Base-by-base conservation (phyloP, 2,113 vertebrate genomes). In the Ia io region DNA sequence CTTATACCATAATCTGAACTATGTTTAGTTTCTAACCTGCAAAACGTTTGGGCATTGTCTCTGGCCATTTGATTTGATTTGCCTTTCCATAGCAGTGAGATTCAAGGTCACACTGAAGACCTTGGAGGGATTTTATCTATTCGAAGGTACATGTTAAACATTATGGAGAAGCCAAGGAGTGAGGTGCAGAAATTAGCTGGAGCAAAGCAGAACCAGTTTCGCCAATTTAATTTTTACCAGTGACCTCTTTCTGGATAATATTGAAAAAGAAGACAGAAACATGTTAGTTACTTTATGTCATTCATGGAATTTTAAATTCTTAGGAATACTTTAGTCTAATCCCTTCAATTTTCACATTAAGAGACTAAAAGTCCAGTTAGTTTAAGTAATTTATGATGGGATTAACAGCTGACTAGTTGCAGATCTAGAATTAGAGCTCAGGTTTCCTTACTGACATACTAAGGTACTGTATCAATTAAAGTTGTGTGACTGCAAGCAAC, bases 311-410 rank as follows among this genome's bases (percentile, higher is more conserved):
- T 94, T 90, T 92, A 88, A 95, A 23, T n/a, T 67, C 30, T 77
- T 65, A 77, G 67, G 28, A 80, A 83, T 85, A 88, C 84, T 88
- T 90, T 94, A 84, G 30, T 73, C n/a, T 76, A 94, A 90, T 90
- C 30, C 20, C 67, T 90, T 92, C 44, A 88, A 18, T 77, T 84
- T 93, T 51, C 5, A 16, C 28, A 11, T 11, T 11, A 84, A 42
- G 49, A 95, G 84, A 40, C 23, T 82, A 14, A 88, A 69, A 6
- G 12, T 44, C n/a, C 32, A 67, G 3, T 20, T 88, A 70, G 44
- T 92, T 92, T 95, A 80, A 88, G 67, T 78, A 79, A 59, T 63
- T 95, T 95, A 49, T 87, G 11, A 18, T 83, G 42, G 70, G 28
- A 94, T 88, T 71, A 88, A 16, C n/a, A 90, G 61, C 20, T 85